Conservation (phyloP, 2,888 invertebrate genomes). For the Balanococcus diminutus region DNA sequence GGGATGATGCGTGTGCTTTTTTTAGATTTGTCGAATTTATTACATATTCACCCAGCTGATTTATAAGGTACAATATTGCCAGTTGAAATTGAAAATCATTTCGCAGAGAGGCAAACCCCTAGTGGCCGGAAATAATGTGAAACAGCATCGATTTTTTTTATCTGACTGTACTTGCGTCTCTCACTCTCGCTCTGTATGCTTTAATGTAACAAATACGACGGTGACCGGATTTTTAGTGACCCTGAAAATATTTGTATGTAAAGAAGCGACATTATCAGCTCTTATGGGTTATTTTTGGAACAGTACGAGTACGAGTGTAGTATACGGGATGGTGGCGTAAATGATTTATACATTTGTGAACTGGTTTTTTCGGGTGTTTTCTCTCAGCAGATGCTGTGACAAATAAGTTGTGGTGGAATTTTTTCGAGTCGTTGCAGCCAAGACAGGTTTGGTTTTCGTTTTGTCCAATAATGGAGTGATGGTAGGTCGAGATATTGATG, state of each 20-base stretch:
- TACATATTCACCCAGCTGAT: no score
- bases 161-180: background rate
- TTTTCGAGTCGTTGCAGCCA: background rate
- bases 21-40: background rate
- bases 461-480: no score
- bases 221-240: background rate
- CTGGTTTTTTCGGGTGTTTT: background rate
- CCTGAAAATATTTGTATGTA: background rate
- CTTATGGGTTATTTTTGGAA: background rate
- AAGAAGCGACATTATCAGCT: background rate
- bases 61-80: no score
- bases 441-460: no score
- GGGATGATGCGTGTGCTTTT: constrained; percentile 9
- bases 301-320: no score
- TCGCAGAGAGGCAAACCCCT: no score
- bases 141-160: background rate
- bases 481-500: no score
- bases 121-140: no score
- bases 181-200: background rate
- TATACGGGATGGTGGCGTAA: background rate
- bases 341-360: background rate
- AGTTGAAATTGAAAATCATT: no score
- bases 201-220: background rate
- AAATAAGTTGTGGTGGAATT: background rate
- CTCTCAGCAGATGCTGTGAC: background rate